Conservation (phyloP, 2,797 vertebrate genomes). For the Masticophis lateralis region DNA sequence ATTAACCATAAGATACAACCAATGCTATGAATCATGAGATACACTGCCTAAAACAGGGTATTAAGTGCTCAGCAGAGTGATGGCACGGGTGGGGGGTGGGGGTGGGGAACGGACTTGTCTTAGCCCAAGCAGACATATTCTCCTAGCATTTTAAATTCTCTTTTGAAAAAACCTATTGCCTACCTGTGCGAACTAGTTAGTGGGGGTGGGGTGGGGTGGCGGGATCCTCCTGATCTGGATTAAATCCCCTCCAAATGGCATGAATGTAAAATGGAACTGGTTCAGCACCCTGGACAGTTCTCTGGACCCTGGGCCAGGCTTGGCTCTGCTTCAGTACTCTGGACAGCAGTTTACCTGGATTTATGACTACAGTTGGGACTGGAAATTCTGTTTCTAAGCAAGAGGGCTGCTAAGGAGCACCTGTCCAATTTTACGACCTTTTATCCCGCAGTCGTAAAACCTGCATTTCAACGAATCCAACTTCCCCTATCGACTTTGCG, state of each 20-base stretch:
- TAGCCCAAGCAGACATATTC: background rate
- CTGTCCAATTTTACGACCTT: background rate
- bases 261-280: background rate
- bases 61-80: no score
- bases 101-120: no score
- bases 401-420: background rate
- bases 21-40: no score
- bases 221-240: background rate
- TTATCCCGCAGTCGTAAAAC: background rate
- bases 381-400: background rate
- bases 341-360: background rate
- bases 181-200: background rate
- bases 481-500: no score
- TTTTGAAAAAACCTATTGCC: background rate
- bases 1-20: no score
- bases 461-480: accelerated
- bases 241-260: background rate
- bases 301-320: background rate
- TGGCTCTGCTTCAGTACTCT: background rate
- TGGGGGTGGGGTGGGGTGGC: accelerated
- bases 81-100: no score
- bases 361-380: background rate
- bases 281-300: background rate
- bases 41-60: no score
- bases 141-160: background rate